phyloP scores from a whole-genome alignment of 1,140 invertebrate species.

The Diabrotica virgifera region DNA sequence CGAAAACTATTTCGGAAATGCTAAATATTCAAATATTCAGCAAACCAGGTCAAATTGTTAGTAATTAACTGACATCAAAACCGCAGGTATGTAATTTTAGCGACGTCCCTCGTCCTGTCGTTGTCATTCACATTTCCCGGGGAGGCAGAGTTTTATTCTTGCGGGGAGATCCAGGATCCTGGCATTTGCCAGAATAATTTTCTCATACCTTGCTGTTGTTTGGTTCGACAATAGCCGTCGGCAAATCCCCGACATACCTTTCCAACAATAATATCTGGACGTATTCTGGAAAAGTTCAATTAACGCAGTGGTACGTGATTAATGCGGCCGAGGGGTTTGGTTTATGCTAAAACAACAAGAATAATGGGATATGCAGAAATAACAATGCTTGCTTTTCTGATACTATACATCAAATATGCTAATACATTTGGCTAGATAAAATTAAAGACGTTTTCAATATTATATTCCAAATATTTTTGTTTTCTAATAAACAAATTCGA shows the following conservation, averaged over 20 bases:
- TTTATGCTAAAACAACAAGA: too few species aligned
- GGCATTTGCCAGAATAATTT: not conserved
- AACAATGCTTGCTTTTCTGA: too few species aligned
- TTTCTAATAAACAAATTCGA: too few species aligned
- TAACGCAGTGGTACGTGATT: too few species aligned
- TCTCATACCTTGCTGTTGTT: not conserved
- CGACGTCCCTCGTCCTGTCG: not conserved
- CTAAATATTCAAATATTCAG: too few species aligned
- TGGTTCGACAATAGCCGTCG: not conserved
- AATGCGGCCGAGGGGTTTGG: too few species aligned
- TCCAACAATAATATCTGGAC: not conserved
- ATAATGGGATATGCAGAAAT: too few species aligned
- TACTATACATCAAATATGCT: too few species aligned
- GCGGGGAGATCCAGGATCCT: not conserved
- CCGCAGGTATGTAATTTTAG: not conserved
- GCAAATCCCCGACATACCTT: not conserved
- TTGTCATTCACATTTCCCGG: not conserved
- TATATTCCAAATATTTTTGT: too few species aligned
- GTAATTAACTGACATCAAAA: not conserved
- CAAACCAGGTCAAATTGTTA: not conserved
- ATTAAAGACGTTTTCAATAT: too few species aligned
- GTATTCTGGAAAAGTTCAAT: not conserved
- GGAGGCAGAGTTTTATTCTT: not conserved
- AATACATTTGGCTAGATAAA: too few species aligned
- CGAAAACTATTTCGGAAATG: too few species aligned